Evolutionary conservation across 2,113 vertebrate genomes (phyloP).

Genomic region (Ctenodactylus gundi): DNA sequence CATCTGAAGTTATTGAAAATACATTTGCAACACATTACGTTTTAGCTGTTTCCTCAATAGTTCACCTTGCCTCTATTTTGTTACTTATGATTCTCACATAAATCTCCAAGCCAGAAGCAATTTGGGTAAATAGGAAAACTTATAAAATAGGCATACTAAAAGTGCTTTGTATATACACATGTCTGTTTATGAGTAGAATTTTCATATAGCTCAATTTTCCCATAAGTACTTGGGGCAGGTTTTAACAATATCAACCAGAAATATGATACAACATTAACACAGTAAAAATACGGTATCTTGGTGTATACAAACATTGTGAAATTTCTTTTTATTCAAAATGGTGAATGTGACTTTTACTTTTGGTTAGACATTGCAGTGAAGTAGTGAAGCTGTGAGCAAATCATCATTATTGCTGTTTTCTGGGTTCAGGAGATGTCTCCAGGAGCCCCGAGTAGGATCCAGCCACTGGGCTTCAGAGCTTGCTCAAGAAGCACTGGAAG

Average conservation of each 20-base stretch:
- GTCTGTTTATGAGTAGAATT: neutral
- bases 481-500: neutral
- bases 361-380: neutral
- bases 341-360: neutral
- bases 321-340: neutral
- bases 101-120: neutral
- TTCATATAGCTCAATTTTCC: neutral
- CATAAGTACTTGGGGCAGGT: neutral
- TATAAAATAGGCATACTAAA: neutral
- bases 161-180: too few species aligned
- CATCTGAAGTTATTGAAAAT: neutral
- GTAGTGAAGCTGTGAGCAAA: neutral
- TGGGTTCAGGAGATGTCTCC: neutral
- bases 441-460: neutral
- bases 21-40: neutral
- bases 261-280: neutral
- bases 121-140: neutral
- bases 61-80: neutral
- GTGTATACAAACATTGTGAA: neutral
- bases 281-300: neutral
- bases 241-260: neutral
- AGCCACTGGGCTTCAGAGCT: neutral
- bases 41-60: neutral
- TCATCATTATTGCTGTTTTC: neutral
- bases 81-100: neutral